Evolutionary conservation across 2,888 invertebrate species (phyloP), one percentile per base, ranked within the genome.

Genomic region (Ectropis crepuscularia): DNA sequence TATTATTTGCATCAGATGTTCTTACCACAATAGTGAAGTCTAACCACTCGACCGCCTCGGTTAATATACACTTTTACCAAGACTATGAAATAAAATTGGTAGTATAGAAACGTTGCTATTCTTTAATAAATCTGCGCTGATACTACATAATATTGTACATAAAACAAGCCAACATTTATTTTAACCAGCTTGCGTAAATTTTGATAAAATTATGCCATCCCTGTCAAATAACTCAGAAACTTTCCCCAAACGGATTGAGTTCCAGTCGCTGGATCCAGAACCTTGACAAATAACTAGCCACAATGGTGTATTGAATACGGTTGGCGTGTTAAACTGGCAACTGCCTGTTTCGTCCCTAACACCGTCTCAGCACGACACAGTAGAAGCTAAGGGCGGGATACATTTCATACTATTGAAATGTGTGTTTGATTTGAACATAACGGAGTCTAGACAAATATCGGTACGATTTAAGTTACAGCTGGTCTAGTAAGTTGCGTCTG

Each of bases 271-370:
- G 11, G n/a, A 39, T 48, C 51, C 54, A 54, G 46, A 43, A 53
- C 28, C 54, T 39, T 63, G 53, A 57, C 53, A 58, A 63, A 62
- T 54, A 65, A 65, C 60, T 45, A 54, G 51, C 39, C 43, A 38
- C 47, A 53, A 57, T 63, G 59, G 59, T 43, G 61, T 67, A 72
- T 71, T 72, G 68, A 69, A 71, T 67, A 66, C 46, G 57, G 68
- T 65, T 72, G 55, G 84, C 87, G 85, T 87, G 88, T 84, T 74
- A 81, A 82, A 74, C 75, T 78, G 77, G 78, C 74, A 84, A 82
- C 75, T 74, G 78, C 63, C 79, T 72, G 76, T 80, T 78, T 77
- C 71, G 53, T 63, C 63, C 57, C 70, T 86, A 87, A 88, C 86
- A 86, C 76, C 68, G 61, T 67, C 66, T 75, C 75, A 79, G 74